Percentiles rank a stretch among this genome's conserved stretches.
Evolutionary conservation across 1,140 invertebrate genomes (phyloP).

Genomic region (Pogonomyrmex barbatus): DNA sequence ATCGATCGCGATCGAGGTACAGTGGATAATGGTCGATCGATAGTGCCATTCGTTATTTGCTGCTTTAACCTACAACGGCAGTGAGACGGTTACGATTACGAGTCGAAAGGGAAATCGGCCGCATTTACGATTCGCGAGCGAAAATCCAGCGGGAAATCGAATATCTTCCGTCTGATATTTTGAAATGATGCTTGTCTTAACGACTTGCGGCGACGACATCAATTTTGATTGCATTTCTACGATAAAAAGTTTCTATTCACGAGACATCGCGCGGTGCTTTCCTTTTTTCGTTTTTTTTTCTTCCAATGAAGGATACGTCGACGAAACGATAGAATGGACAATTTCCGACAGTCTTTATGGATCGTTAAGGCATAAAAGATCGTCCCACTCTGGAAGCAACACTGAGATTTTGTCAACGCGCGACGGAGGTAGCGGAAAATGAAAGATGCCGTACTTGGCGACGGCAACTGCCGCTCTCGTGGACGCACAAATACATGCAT

Average conservation of each 20-base stretch:
- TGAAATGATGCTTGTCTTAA: not conserved
- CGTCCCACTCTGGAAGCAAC: conserved; percentile 7
- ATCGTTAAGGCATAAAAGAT: conserved; percentile 54
- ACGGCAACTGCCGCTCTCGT: conserved; percentile 37
- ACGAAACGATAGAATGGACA: conserved; percentile 51
- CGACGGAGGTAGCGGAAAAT: conserved; percentile 35
- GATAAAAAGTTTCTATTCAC: not conserved
- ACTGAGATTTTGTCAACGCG: conserved; percentile 50
- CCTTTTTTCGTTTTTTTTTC: not conserved
- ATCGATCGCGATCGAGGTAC: conserved; percentile 19
- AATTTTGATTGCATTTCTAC: conserved; percentile 29
- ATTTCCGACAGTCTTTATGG: conserved; percentile 58
- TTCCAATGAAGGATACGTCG: not conserved
- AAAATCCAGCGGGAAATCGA: conserved; percentile 38
- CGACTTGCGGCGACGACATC: conserved; percentile 8
- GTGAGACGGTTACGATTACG: conserved; percentile 19
- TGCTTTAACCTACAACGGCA: not conserved
- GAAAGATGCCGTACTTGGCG: conserved; percentile 34
- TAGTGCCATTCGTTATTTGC: not conserved
- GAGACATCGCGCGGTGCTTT: not conserved
- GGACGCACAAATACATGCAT: conserved; percentile 45
- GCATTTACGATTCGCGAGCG: conserved; percentile 17
- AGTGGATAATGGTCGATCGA: conserved; percentile 10
- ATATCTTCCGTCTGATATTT: conserved; percentile 24
- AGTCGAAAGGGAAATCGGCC: conserved; percentile 37